These are phyloP conservation scores for Coregonus sp. DNA, from an alignment of 2,797 vertebrate genomes.

Conservation along the genomic window DNA sequence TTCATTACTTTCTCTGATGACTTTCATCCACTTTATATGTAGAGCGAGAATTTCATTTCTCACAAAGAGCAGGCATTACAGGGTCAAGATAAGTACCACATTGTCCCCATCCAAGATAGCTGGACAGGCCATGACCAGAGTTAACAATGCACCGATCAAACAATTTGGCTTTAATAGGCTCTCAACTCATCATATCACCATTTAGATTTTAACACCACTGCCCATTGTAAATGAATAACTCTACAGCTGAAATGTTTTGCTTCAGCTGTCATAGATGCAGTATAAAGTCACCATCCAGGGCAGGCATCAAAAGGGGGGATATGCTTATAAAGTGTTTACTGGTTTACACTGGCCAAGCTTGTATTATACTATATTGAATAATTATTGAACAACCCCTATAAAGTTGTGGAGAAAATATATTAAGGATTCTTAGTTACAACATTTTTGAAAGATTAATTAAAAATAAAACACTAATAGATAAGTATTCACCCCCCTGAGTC, in stretches of 20 bases:
- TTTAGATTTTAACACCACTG: constrained; percentile 15
- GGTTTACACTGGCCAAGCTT: not conserved
- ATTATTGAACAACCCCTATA: not conserved
- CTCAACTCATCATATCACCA: constrained; percentile 16
- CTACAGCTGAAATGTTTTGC: not conserved
- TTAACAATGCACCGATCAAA: constrained; percentile 28
- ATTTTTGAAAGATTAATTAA: too few relatives aligned
- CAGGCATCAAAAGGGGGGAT: not conserved
- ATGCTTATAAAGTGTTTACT: not conserved
- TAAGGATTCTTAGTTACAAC: not conserved
- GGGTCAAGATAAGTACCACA: constrained; percentile 33
- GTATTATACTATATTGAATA: not conserved
- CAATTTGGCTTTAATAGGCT: constrained; percentile 13
- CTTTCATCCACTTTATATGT: constrained; percentile 60
- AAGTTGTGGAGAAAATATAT: not conserved
- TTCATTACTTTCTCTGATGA: constrained; percentile 68
- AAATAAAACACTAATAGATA: too few relatives aligned
- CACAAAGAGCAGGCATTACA: constrained; percentile 42
- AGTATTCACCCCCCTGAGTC: too few relatives aligned
- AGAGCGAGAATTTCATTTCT: constrained; percentile 48
- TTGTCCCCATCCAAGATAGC: constrained; percentile 33
- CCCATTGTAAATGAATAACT: not conserved
- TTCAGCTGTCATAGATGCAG: not conserved
- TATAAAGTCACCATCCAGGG: not conserved
- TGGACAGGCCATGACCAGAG: constrained; percentile 20